Conservation (phyloP, 2,797 vertebrate genomes). For the Microcaecilia unicolor region DNA sequence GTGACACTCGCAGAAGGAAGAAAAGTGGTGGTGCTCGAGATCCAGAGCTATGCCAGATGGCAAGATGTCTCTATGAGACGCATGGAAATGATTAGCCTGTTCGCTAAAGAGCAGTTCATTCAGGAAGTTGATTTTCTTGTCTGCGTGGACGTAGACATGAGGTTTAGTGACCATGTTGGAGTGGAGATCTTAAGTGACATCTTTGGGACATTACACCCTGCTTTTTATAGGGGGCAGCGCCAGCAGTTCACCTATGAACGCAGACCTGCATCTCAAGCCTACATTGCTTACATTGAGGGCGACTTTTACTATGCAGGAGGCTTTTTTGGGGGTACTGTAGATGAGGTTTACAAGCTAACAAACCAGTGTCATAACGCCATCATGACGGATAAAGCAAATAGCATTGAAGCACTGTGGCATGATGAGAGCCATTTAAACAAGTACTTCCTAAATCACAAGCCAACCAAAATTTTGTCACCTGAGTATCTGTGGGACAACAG, state of each 20-base stretch:
- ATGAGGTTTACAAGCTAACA: too few relatives aligned
- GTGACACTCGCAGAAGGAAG: constrained; percentile 9
- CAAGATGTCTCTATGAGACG: constrained; percentile 57
- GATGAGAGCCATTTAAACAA: too few relatives aligned
- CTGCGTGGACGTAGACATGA: constrained; percentile 43
- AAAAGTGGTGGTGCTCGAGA: constrained; percentile 6
- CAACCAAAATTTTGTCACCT: too few relatives aligned
- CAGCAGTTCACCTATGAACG: constrained; percentile 49
- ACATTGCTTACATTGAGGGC: too few relatives aligned
- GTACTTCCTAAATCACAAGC: too few relatives aligned
- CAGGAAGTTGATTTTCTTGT: constrained; percentile 26
- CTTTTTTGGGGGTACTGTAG: too few relatives aligned
- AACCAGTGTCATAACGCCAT: too few relatives aligned
- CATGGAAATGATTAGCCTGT: constrained; percentile 45
- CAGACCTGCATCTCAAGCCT: constrained; percentile 36
- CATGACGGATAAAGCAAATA: too few relatives aligned
- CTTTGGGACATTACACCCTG: constrained; percentile 51
- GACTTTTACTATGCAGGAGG: too few relatives aligned
- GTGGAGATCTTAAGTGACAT: constrained; percentile 46
- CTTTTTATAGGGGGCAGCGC: constrained; percentile 30
- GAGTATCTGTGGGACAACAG: too few relatives aligned
- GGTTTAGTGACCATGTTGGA: constrained; percentile 39
- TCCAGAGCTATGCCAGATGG: constrained; percentile 41
- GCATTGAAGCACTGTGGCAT: too few relatives aligned
- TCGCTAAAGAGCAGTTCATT: constrained; percentile 25